Conservation (phyloP, 2,113 vertebrate genomes). For the Lagopus muta region DNA sequence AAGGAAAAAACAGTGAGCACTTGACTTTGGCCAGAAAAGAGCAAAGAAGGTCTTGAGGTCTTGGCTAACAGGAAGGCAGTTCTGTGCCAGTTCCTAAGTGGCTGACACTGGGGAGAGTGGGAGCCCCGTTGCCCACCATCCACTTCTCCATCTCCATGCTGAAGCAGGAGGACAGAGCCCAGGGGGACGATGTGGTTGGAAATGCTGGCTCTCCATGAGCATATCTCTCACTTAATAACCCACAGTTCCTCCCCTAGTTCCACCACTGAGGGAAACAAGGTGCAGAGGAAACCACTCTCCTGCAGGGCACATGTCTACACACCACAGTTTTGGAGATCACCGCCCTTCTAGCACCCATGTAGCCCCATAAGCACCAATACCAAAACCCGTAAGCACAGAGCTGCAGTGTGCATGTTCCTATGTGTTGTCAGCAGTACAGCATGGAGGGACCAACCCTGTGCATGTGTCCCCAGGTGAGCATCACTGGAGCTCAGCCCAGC, state of each 20-base stretch:
- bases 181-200: not conserved
- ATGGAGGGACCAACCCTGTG: rapidly evolving
- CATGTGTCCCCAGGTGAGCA: not conserved
- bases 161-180: not conserved
- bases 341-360: rapidly evolving
- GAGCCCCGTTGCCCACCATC: rapidly evolving
- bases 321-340: not conserved
- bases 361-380: not conserved
- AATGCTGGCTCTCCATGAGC: not conserved
- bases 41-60: not conserved
- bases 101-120: not conserved
- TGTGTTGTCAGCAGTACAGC: rapidly evolving
- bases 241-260: not conserved
- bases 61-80: not conserved
- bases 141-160: not conserved
- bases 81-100: not conserved
- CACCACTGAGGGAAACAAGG: too few relatives aligned
- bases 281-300: not conserved
- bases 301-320: not conserved
- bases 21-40: not conserved
- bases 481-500: not conserved
- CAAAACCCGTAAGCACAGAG: not conserved
- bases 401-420: not conserved
- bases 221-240: not conserved
- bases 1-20: not conserved